Evolutionary conservation across 2,797 vertebrate species (phyloP).

Genomic region (Threskiornis aethiopicus): DNA sequence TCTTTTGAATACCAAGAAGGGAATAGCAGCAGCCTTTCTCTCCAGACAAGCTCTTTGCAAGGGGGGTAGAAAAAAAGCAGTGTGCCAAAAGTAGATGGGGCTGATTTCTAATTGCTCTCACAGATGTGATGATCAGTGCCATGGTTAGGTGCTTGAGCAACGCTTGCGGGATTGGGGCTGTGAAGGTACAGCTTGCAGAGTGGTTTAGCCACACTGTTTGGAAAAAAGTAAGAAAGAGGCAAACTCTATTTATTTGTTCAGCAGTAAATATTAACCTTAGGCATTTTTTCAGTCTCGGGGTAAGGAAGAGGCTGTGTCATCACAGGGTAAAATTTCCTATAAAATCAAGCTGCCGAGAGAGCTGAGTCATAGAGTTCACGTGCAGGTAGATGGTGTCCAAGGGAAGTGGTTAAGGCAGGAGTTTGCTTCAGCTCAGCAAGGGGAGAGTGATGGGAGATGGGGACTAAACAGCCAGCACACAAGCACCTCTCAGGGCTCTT

Average conservation of each 20-base stretch:
- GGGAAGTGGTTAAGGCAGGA: neutral
- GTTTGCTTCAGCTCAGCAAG: neutral
- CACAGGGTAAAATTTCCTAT: neutral
- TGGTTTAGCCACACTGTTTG: neutral
- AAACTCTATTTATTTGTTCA: neutral
- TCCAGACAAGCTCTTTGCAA: neutral
- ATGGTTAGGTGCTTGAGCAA: neutral
- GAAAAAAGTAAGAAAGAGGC: neutral
- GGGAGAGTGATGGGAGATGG: neutral
- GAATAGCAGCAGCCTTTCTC: neutral
- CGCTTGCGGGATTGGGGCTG: neutral
- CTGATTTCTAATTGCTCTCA: neutral
- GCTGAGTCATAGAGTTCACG: neutral
- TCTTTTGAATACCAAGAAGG: neutral
- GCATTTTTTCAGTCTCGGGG: neutral
- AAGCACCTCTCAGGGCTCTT: neutral
- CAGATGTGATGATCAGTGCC: neutral
- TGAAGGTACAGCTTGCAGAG: neutral
- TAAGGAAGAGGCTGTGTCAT: neutral
- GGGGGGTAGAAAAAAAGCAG: neutral
- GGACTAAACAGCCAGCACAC: neutral
- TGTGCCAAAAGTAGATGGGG: neutral
- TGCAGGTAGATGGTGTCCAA: neutral
- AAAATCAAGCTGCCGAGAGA: neutral
- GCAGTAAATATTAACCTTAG: slow-evolving; percentile 20